Evolutionary conservation across 2,888 invertebrate species (phyloP), one percentile per base, ranked within the genome.

Genomic region (Zygothrica quintamaculata): DNA sequence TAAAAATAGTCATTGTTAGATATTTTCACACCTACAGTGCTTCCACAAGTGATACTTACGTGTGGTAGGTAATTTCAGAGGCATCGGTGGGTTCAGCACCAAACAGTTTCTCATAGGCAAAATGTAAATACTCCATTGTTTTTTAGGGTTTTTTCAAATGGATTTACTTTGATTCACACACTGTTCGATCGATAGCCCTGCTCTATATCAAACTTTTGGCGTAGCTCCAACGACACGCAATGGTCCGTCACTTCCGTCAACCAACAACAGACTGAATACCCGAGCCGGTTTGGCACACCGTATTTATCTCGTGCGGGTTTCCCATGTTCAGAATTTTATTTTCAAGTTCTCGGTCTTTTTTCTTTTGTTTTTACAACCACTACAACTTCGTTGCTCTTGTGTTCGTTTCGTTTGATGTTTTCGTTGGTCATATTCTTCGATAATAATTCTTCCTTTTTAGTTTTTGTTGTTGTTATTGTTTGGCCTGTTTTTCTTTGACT

Each of bases 81-180:
- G 36, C 65, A 9, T 65, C 61, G 1, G 57, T 3, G 3, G 57
- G 22, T 5, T 47, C 65, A 29, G 12, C 47, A 5, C 84, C 81
- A 22, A 86, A 75, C 5, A 87, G 31, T 74, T 82, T 87, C 62
- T 44, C 80, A 70, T 80, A 87, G 25, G 71, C 59, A 16, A 72
- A 70, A 42, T 82, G 65, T 16, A 88, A 53, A 53, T 87, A 88
- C 43, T 88, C 88, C 88, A 88, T 88, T 76, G 77, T 81, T 36
- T 55, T 44, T 52, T 55, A 64, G 65, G 56, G 52, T 65, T 52
- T 48, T 64, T 62, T n/a, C 53, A 40, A 36, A 31, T 1, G 11
- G 36, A 18, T 50, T 34, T 22, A 31, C n/a, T 42, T 48, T 47
- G 51, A 48, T 44, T 48, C 39, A 60, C 33, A 31, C 25, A 11